Evolutionary conservation across 2,797 vertebrate genomes (phyloP).

Genomic region (Delichon dasypus): DNA sequence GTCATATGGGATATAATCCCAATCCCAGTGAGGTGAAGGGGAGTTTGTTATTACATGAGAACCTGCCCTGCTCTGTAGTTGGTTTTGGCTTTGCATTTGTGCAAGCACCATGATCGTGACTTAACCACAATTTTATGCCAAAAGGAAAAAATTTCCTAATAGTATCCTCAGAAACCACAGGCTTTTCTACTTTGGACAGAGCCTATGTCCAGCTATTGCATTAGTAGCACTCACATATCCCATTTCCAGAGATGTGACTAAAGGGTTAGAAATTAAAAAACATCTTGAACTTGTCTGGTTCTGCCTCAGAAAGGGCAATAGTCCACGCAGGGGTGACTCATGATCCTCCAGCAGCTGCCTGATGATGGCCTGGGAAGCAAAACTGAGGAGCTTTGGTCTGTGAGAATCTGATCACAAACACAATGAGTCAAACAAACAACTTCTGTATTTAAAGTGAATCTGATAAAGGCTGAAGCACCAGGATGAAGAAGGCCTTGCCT

Average conservation of each 20-base stretch:
- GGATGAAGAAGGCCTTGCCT: background rate
- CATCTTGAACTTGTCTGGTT: slow-evolving; percentile 47
- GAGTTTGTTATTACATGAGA: background rate
- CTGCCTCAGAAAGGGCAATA: slow-evolving; percentile 24
- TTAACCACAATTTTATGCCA: background rate
- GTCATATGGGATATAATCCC: background rate
- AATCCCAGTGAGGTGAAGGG: background rate
- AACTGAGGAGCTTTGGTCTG: background rate
- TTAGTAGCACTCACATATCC: background rate
- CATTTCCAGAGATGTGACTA: slow-evolving; percentile 24
- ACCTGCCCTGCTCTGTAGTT: background rate
- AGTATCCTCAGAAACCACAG: background rate
- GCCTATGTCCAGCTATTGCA: background rate
- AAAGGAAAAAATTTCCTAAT: slow-evolving; percentile 8
- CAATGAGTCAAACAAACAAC: background rate
- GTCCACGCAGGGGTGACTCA: slow-evolving; percentile 36
- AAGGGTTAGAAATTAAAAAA: slow-evolving; percentile 36
- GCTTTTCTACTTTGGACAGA: background rate
- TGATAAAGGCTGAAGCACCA: background rate
- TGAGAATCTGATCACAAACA: background rate
- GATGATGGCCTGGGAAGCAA: background rate
- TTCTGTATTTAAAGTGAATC: background rate
- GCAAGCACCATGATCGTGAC: background rate
- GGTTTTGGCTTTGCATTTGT: background rate
- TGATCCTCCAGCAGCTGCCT: background rate